Percentiles rank a stretch among this genome's conserved stretches.
Evolutionary conservation across 2,888 invertebrate species (phyloP).

Genomic region (Lottia scabra): DNA sequence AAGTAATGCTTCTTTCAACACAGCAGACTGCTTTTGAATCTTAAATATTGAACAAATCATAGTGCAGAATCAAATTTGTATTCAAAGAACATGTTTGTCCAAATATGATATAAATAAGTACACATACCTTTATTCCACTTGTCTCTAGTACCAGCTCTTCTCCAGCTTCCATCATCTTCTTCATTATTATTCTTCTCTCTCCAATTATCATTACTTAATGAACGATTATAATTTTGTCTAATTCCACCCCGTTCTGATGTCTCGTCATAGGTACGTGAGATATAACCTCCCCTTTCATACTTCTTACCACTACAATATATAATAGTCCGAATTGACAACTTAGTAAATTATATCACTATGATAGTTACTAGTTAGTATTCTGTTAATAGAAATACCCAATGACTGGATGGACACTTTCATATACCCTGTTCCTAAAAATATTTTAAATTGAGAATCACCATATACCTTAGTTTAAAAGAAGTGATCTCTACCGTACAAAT

Average conservation of each 20-base stretch:
- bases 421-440: too few relatives aligned
- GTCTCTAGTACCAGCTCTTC: conserved; percentile 70
- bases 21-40: too few relatives aligned
- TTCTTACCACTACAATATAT: conserved; percentile 42
- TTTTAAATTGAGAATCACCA: too few relatives aligned
- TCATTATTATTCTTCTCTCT: conserved; percentile 52
- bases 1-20: too few relatives aligned
- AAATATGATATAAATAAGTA: background rate
- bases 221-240: conserved; percentile 57
- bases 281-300: conserved; percentile 44
- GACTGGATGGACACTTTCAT: too few relatives aligned
- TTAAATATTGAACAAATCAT: too few relatives aligned
- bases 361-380: too few relatives aligned
- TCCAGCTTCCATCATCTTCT: conserved; percentile 72
- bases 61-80: too few relatives aligned
- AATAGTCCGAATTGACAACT: too few relatives aligned
- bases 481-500: too few relatives aligned
- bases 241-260: conserved; percentile 26
- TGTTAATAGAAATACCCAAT: background rate
- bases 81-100: background rate
- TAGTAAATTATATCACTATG: too few relatives aligned
- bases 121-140: conserved; percentile 59
- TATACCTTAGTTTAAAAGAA: too few relatives aligned
- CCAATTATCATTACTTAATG: conserved; percentile 66
- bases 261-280: conserved; percentile 42